Base-by-base conservation (phyloP, 2,797 vertebrate genomes). In the Acanthurus tractus region DNA sequence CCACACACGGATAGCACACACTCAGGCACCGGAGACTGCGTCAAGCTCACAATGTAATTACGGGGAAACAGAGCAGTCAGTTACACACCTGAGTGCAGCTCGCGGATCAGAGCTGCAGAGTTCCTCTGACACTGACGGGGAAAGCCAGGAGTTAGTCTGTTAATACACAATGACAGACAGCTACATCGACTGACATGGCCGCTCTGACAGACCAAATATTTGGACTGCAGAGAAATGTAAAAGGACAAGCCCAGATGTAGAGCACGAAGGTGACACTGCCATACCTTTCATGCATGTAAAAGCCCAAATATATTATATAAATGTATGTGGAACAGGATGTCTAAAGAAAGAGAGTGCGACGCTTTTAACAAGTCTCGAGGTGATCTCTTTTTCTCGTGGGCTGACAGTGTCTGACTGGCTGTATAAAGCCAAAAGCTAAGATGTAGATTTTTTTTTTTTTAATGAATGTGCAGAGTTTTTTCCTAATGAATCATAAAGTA, bases 1-100 rank as follows among this genome's bases (percentile, higher is more conserved):
- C 58, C 56, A 58, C 71, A 63, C 42, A 13, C 73, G 53, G 22
- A 74, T 22, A 74, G 64, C 63, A 75, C 81, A 83, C 82, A 66
- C 81, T 74, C 63, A 61, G 78, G 85, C 81, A 66, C 74, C 18
- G 68, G 83, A 93, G 88, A 85, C 89, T 84, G 84, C 82, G 79
- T 92, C 82, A 64, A 75, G 87, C 84, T 90, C 91, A 87, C 90
- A 86, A 82, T 91, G 91, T 94, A 94, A 94, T 94, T 94, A 94
- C 81, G 77, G 88, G 84, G 86, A 90, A 91, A 90, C 88, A 84
- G 88, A 93, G 93, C 90, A 93, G 90, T 92, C 88, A 89, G 91
- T 93, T 93, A 90, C 89, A 93, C 90, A 93, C 89, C 90, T 93
- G 90, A 93, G 88, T 86, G 89, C 86, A 70, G 88, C 86, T 69